Evolutionary conservation across 2,888 invertebrate genomes (phyloP).

Genomic region (Geophilus truncorum): DNA sequence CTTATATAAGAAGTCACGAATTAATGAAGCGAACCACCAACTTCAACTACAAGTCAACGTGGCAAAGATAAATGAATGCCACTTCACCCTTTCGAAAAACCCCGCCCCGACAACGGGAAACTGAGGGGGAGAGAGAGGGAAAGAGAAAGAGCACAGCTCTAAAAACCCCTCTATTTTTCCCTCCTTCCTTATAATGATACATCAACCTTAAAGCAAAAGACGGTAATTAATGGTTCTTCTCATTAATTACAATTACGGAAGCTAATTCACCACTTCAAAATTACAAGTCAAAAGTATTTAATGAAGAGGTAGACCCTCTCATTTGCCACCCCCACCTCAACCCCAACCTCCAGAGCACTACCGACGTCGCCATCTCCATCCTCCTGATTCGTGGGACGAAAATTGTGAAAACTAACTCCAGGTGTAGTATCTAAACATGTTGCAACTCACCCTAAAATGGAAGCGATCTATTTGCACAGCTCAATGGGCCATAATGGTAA

Average conservation of each 20-base stretch:
- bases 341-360: background rate
- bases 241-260: conserved; percentile 25
- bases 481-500: conserved; percentile 17
- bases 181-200: conserved; percentile 19
- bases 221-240: conserved; percentile 18
- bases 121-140: background rate
- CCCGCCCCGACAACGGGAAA: conserved; percentile 27
- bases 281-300: conserved; percentile 27
- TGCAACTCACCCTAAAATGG: conserved; percentile 3
- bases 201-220: conserved; percentile 8
- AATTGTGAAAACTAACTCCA: background rate
- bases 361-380: background rate
- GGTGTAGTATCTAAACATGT: background rate
- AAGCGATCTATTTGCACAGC: background rate
- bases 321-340: background rate
- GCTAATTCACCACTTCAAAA: conserved; percentile 24
- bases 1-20: conserved; percentile 27
- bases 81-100: conserved; percentile 22
- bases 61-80: conserved; percentile 18
- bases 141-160: background rate
- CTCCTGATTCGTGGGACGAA: background rate
- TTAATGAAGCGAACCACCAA: conserved; percentile 27
- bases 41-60: conserved; percentile 27
- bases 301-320: conserved; percentile 25
- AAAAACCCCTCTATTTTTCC: background rate